Evolutionary conservation across 2,888 invertebrate genomes (phyloP).

Genomic region (Ochropleura plecta): DNA sequence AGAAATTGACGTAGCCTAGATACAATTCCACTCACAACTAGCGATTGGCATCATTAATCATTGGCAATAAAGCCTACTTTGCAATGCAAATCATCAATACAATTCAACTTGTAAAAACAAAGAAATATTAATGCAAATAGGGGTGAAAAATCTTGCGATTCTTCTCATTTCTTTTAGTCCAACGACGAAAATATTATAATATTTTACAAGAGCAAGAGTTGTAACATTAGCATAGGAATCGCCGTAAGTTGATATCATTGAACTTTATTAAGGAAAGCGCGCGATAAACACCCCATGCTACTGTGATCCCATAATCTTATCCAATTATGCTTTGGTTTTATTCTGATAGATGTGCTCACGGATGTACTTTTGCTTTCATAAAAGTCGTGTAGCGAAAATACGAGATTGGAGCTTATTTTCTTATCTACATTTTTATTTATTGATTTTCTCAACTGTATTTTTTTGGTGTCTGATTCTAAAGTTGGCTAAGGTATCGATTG

Average conservation of each 20-base stretch:
- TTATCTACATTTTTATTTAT: constrained; percentile 29
- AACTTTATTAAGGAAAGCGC: constrained; percentile 80
- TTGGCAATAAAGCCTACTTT: constrained; percentile 25
- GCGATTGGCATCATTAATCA: constrained; percentile 16
- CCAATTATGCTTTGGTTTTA: constrained; percentile 72
- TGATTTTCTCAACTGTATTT: neutral
- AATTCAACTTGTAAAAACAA: constrained; percentile 58
- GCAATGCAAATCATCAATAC: constrained; percentile 51
- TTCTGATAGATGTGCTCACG: constrained; percentile 52
- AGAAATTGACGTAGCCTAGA: constrained; percentile 11
- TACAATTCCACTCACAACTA: constrained; percentile 21
- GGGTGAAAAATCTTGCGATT: constrained; percentile 80
- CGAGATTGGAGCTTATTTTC: constrained; percentile 34
- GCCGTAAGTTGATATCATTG: constrained; percentile 78
- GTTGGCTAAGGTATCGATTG: constrained; percentile 11
- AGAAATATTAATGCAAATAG: constrained; percentile 75
- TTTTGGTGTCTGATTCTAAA: constrained; percentile 13
- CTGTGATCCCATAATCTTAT: constrained; percentile 69
- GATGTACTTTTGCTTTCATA: constrained; percentile 44
- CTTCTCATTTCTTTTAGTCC: constrained; percentile 74
- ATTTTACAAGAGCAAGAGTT: constrained; percentile 85
- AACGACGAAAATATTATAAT: constrained; percentile 79
- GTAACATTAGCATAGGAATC: constrained; percentile 86
- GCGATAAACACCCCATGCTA: constrained; percentile 81
- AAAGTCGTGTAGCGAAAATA: constrained; percentile 39